Base-by-base conservation (phyloP, 2,888 invertebrate species). In the Molorchus minor region DNA sequence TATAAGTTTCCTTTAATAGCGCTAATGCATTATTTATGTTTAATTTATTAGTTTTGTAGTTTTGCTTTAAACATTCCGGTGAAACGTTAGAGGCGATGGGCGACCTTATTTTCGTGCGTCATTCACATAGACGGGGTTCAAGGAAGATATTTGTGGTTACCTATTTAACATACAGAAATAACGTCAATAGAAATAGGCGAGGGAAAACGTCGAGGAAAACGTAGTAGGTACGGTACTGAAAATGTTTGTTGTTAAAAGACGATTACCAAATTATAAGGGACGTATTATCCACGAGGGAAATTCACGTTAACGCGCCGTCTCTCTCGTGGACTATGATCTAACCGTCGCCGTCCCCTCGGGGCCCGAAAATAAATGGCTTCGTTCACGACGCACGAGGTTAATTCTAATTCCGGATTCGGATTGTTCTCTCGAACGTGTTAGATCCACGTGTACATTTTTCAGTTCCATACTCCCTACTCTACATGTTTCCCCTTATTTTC, bases 1-100 rank as follows among this genome's bases (percentile, higher is more conserved):
- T 47, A 35, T 35, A 21, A 35, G 36, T 36, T 47, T 4, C 47
- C 47, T 47, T 47, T 47, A 35, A 47, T 15, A 47, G 47, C 7
- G 13, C 8, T 16, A 46, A 25, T 46, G 46, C 46, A 33, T 46
- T 33, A 19, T 30, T 46, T 16, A 46, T 46, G 33, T 30, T 41
- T 41, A 41, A 41, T 41, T 41, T 41, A 41, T 41, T 12, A 41
- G n/a, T 17, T 40, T 40, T 46, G 30, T 17, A 46, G 17, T 10
- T n/a, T 33, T 19, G 12, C 19, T 46, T 33, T 33, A 30, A 19
- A 33, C 33, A 17, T 46, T 46, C 30, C 17, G 46, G 46, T 4
- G 33, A 46, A 17, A 46, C 33, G 33, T 8, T 33, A 33, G 16
- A 10, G 33, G 33, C 25, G n/a, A 12, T 41, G 17, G 2, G 19